Base-by-base conservation (phyloP, 1,140 invertebrate genomes). In the Papilio polyxenes region DNA sequence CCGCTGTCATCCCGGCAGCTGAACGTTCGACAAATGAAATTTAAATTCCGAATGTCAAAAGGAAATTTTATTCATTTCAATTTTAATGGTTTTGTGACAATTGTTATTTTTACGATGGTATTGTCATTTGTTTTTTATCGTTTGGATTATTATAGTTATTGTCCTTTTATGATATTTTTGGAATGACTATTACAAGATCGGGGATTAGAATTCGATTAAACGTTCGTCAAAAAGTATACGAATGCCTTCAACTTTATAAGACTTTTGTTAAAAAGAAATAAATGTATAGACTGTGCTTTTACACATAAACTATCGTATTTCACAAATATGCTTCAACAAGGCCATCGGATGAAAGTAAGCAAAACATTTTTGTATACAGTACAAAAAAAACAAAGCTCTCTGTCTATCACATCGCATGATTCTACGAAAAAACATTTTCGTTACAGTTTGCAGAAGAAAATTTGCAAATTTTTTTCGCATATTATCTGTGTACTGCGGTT, bases 381-480 rank as follows among this genome's bases (percentile, higher is more conserved):
- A 59, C n/a, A 11, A 59, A n/a, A 59, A n/a, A 59, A 20, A 20
- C 17, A 59, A 59, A 59, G 56, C 56, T 59, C 53, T 51, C 51
- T 53, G 15, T 17, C n/a, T 17, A 53, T 53, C 56, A 20, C 7
- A 59, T 17, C 56, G 56, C 17, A 59, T 59, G 9, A 20, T 59
- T 59, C 56, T 20, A 20, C 56, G 17, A 20, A 59, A n/a, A 59
- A 59, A 59, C 56, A 59, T 59, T 59, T 59, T 20, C 56, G 56
- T 8, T 59, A 59, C 49, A 44, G 7, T 51, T 59, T n/a, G 56
- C 56, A 59, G 56, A 59, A 59, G n/a, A 20, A 59, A 59, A 59
- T 59, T 59, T 59, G 56, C 17, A 59, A 59, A 9, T 59, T 59
- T 59, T n/a, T 59, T 59, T 59, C 56, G 56, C 56, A 59, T n/a